Evolutionary conservation across 2,797 vertebrate genomes (phyloP).

Genomic region (Acridotheres tristis): DNA sequence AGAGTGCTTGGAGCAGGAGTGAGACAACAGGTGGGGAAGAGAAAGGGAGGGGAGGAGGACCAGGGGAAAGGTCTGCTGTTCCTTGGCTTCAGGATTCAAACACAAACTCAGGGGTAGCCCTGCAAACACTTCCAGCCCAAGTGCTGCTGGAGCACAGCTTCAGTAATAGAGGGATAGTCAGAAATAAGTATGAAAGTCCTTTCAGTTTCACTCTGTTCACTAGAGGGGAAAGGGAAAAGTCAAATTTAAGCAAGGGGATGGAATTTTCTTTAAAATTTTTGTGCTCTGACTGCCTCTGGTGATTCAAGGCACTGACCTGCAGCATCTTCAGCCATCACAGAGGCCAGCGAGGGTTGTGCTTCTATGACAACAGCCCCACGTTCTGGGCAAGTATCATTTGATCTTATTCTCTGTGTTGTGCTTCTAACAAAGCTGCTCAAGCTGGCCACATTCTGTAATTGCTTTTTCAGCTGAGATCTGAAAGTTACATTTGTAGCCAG

Average conservation of each 20-base stretch:
- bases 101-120: background rate
- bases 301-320: background rate
- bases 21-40: background rate
- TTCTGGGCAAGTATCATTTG: conserved; percentile 12
- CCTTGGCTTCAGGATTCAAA: background rate
- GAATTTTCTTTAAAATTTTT: background rate
- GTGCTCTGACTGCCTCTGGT: background rate
- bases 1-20: background rate
- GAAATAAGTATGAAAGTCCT: background rate
- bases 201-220: background rate
- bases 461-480: conserved; percentile 40
- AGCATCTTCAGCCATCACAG: background rate
- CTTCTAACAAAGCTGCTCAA: conserved; percentile 28
- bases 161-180: background rate
- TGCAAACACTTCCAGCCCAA: background rate
- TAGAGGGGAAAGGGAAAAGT: background rate
- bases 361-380: conserved; percentile 55
- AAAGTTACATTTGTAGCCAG: conserved; percentile 22
- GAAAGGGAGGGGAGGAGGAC: background rate
- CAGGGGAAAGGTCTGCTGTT: background rate
- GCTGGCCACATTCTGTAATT: conserved; percentile 41
- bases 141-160: background rate
- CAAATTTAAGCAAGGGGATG: background rate
- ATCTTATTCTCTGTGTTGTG: conserved; percentile 51
- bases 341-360: background rate